Evolutionary conservation across 2,113 vertebrate genomes (phyloP).

Genomic region (Chauna torquata): DNA sequence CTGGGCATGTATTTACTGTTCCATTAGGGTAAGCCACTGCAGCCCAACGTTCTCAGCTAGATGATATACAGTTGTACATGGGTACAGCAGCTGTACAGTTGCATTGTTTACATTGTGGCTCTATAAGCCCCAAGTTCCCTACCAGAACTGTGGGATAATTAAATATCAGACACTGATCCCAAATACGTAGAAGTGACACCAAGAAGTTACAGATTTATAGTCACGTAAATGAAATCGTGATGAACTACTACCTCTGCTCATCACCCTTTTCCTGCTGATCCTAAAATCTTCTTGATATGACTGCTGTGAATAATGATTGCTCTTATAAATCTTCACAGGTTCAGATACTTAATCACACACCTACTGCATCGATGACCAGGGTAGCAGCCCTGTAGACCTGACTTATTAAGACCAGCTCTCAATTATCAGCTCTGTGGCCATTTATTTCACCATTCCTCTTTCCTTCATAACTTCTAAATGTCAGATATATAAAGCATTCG

Average conservation of each 20-base stretch:
- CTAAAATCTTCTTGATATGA: background rate
- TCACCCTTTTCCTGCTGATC: background rate
- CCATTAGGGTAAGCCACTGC: background rate
- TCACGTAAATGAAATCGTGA: background rate
- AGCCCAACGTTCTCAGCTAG: background rate
- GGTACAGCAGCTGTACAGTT: background rate
- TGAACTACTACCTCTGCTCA: background rate
- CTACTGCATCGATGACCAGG: background rate
- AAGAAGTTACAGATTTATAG: background rate
- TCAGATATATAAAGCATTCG: conserved; percentile 25
- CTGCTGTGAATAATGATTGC: background rate
- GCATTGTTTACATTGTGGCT: accelerated
- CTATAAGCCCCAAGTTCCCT: background rate
- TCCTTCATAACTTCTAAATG: conserved; percentile 18
- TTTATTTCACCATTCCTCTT: background rate
- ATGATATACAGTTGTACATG: background rate
- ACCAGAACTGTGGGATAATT: background rate
- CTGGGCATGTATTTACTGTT: background rate
- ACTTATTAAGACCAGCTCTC: conserved; percentile 28
- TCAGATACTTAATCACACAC: conserved; percentile 20
- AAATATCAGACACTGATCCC: background rate
- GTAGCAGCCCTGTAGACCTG: background rate
- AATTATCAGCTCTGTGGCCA: background rate
- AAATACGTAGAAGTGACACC: background rate
- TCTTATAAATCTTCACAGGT: conserved; percentile 20